phyloP scores from a whole-genome alignment of 1,140 invertebrate species.

The Saxidomus purpurata region DNA sequence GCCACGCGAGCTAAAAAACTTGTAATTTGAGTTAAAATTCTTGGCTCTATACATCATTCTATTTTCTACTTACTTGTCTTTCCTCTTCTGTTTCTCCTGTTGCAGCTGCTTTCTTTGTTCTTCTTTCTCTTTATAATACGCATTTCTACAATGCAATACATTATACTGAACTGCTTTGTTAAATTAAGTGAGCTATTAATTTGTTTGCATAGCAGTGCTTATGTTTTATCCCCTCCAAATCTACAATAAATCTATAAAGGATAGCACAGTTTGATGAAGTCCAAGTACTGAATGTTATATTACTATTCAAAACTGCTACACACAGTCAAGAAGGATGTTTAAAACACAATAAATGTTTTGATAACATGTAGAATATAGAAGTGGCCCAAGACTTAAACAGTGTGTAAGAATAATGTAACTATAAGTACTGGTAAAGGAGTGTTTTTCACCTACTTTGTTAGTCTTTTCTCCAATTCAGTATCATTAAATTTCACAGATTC shows the following conservation, averaged over 20 bases:
- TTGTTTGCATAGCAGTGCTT: neutral
- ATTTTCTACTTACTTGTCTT: slow-evolving; percentile 32
- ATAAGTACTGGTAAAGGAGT: no score
- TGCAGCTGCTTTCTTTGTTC: slow-evolving; percentile 31
- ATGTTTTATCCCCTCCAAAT: neutral
- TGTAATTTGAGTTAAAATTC: no score
- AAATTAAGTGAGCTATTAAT: no score
- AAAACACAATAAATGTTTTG: neutral
- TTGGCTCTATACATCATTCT: no score
- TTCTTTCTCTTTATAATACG: slow-evolving; percentile 11
- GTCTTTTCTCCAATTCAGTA: slow-evolving; percentile 90
- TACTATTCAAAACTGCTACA: no score
- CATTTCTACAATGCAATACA: slow-evolving; percentile 22
- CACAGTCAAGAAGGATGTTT: neutral
- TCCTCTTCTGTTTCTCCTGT: slow-evolving; percentile 46
- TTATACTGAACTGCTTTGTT: no score
- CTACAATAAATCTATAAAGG: no score
- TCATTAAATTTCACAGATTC: slow-evolving; percentile 92
- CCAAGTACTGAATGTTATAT: no score
- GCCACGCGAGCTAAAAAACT: no score
- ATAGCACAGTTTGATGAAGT: no score
- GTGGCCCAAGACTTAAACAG: neutral
- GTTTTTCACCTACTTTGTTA: slow-evolving; percentile 75
- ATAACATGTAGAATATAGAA: neutral
- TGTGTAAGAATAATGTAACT: neutral